phyloP scores from a whole-genome alignment of 2,888 invertebrate genomes.

The Polymixis flavicincta region DNA sequence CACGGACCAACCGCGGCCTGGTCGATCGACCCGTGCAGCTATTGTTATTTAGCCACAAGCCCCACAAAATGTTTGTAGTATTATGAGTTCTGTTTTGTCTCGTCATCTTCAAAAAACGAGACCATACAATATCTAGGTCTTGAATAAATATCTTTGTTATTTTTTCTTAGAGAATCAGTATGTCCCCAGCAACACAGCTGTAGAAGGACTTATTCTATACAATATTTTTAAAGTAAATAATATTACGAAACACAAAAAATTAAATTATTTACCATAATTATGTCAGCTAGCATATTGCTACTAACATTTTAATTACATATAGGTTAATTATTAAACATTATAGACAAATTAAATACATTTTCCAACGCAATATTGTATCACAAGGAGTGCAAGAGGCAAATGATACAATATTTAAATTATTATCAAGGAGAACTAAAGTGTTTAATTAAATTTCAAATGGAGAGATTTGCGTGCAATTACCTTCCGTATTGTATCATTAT shows the following conservation, averaged over 20 bases:
- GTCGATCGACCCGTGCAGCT: too few species aligned
- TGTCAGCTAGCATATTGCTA: background rate
- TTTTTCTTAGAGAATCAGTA: background rate
- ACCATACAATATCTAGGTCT: background rate
- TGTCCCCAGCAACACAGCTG: background rate
- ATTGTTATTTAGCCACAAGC: too few species aligned
- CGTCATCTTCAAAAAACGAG: background rate
- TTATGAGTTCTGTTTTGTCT: background rate
- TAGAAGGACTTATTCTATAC: background rate
- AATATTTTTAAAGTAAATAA: background rate
- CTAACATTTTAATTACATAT: background rate
- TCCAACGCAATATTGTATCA: background rate
- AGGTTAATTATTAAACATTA: background rate
- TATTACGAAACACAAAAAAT: background rate
- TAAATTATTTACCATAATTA: background rate
- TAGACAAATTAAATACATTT: background rate
- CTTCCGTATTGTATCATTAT: background rate
- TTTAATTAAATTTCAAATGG: conserved; percentile 8
- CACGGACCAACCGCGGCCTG: too few species aligned
- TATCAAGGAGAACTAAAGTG: conserved; percentile 10
- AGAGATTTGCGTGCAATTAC: background rate
- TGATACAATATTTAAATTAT: background rate
- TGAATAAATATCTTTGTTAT: too few species aligned
- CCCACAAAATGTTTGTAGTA: background rate
- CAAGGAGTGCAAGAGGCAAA: background rate